These are phyloP conservation scores for Eumeta japonica DNA, from an alignment of 1,140 invertebrate genomes.

Conservation along the genomic window DNA sequence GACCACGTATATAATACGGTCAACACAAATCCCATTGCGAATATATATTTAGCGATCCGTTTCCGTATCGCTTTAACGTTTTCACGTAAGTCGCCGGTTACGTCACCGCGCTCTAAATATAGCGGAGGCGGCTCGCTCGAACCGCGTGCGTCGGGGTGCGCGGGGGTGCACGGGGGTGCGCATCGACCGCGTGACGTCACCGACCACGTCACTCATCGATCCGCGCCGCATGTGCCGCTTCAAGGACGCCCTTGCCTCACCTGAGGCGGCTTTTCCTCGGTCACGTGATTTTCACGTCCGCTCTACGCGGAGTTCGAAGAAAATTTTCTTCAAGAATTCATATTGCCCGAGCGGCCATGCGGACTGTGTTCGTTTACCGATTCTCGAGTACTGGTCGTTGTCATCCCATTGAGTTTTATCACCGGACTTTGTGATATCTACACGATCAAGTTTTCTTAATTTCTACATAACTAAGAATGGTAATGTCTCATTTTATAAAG, in stretches of 20 bases:
- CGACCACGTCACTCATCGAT: slow-evolving; percentile 46
- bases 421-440: too few relatives aligned
- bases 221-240: slow-evolving; percentile 25
- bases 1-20: background rate
- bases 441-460: too few relatives aligned
- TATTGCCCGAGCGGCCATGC: too few relatives aligned
- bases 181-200: slow-evolving; percentile 38
- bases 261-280: background rate
- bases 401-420: too few relatives aligned
- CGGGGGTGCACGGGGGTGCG: slow-evolving; percentile 11
- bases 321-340: too few relatives aligned
- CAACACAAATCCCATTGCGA: background rate
- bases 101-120: slow-evolving; percentile 51
- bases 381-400: too few relatives aligned
- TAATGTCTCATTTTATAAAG: too few relatives aligned
- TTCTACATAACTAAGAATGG: too few relatives aligned
- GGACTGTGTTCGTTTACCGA: too few relatives aligned
- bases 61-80: slow-evolving; percentile 27
- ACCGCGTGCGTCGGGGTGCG: slow-evolving; percentile 19
- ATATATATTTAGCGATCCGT: slow-evolving; percentile 28
- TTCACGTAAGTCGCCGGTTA: slow-evolving; percentile 29
- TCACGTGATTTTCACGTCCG: too few relatives aligned
- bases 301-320: too few relatives aligned
- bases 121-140: slow-evolving; percentile 20
- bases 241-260: slow-evolving; percentile 46